Percentiles rank a stretch among this genome's conserved stretches.
phyloP scores from a whole-genome alignment of 2,888 invertebrate species.

The Orthonychiurus folsomi region DNA sequence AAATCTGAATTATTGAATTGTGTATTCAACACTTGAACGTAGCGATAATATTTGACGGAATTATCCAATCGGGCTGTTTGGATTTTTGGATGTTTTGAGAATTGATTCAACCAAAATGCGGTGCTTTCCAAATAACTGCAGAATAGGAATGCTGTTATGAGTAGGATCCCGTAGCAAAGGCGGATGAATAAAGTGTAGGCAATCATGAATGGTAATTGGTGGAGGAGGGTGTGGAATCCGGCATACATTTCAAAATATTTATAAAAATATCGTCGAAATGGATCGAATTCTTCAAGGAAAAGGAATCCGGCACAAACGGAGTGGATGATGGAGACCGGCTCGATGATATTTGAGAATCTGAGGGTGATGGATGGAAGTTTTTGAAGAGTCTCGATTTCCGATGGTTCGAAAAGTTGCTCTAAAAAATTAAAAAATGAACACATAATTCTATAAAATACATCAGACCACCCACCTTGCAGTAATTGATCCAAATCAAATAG shows the following conservation, averaged over 20 bases:
- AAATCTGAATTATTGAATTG: not conserved
- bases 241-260: not conserved
- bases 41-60: not conserved
- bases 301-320: not conserved
- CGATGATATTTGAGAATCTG: conserved; percentile 2
- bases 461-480: not conserved
- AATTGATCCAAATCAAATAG: not conserved
- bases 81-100: not conserved
- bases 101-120: not conserved
- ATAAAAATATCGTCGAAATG: conserved; percentile 4
- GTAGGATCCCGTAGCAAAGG: not conserved
- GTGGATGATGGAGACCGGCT: not conserved
- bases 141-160: not conserved
- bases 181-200: not conserved
- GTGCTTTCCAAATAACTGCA: not conserved
- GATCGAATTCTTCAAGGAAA: conserved; percentile 3
- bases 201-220: not conserved
- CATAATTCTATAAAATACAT: no score
- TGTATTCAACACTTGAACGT: not conserved
- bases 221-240: not conserved
- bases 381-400: not conserved
- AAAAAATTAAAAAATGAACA: no score
- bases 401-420: no score
- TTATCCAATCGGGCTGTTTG: not conserved
- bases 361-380: not conserved